Conservation (phyloP, 2,113 vertebrate species). For the Alces alces region DNA sequence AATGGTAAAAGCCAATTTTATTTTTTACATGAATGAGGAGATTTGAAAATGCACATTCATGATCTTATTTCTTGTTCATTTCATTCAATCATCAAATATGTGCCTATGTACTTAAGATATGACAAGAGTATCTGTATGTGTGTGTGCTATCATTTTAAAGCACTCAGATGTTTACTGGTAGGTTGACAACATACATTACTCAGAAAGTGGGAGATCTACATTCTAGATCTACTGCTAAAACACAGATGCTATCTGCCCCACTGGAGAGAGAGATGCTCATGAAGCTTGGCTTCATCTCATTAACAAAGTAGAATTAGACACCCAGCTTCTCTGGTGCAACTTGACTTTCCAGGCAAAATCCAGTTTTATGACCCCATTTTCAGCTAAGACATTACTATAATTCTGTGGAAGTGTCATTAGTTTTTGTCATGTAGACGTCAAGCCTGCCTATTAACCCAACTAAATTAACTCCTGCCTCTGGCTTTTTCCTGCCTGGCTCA, state of each 20-base stretch:
- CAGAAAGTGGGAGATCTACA: neutral
- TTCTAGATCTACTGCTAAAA: neutral
- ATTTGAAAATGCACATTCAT: neutral
- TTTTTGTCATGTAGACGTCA: neutral
- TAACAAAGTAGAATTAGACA: neutral
- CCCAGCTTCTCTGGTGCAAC: neutral
- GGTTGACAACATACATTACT: neutral
- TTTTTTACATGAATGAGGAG: neutral
- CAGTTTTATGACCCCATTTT: neutral
- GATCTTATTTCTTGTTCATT: neutral
- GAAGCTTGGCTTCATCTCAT: neutral
- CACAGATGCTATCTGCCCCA: neutral
- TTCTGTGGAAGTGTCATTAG: neutral
- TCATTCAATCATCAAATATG: neutral
- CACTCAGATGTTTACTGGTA: neutral
- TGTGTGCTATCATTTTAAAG: neutral
- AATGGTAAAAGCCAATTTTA: conserved; percentile 4
- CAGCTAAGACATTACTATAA: neutral
- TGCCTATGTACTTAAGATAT: neutral
- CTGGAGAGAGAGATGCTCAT: neutral
- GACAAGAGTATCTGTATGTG: neutral
- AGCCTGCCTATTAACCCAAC: neutral
- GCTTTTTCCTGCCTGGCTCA: neutral
- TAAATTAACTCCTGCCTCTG: neutral
- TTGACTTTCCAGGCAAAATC: neutral